Evolutionary conservation across 2,797 vertebrate species (phyloP).

Genomic region (Helicolenus hilgendorfi): DNA sequence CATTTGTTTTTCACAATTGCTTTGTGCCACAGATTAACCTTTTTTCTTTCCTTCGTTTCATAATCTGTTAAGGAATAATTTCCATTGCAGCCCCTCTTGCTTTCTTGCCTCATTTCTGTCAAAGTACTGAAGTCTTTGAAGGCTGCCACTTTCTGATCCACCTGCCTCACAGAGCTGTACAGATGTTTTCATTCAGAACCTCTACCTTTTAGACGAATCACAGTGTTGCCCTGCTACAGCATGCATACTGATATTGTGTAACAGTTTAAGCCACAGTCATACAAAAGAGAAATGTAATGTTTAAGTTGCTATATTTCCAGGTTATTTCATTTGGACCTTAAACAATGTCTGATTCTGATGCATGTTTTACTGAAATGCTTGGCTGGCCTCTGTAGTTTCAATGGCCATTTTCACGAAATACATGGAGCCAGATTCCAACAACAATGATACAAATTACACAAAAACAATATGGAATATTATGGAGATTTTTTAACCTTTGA

Average conservation of each 20-base stretch:
- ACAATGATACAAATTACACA: background rate
- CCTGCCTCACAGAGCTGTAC: conserved; percentile 24
- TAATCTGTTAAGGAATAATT: conserved; percentile 73
- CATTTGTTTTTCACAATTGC: conserved; percentile 69
- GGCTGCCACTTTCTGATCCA: conserved; percentile 35
- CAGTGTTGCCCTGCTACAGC: background rate
- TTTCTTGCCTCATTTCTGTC: conserved; percentile 62
- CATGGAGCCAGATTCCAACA: background rate
- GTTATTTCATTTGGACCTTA: background rate
- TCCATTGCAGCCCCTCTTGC: conserved; percentile 45
- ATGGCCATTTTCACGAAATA: background rate
- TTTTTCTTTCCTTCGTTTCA: conserved; percentile 60
- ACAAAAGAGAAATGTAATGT: background rate
- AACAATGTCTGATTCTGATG: background rate
- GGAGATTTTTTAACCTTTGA: background rate
- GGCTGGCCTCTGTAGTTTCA: background rate
- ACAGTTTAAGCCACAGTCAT: background rate
- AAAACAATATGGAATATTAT: background rate
- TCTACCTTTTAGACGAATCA: conserved; percentile 54
- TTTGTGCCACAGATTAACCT: conserved; percentile 66
- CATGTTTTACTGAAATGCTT: background rate
- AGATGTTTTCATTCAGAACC: conserved; percentile 40
- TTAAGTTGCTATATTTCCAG: background rate
- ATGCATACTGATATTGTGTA: background rate
- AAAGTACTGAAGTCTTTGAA: conserved; percentile 59